Percentiles rank a stretch among this genome's conserved stretches.
Evolutionary conservation across 2,113 vertebrate genomes (phyloP).

Genomic region (Gambusia holbrooki): DNA sequence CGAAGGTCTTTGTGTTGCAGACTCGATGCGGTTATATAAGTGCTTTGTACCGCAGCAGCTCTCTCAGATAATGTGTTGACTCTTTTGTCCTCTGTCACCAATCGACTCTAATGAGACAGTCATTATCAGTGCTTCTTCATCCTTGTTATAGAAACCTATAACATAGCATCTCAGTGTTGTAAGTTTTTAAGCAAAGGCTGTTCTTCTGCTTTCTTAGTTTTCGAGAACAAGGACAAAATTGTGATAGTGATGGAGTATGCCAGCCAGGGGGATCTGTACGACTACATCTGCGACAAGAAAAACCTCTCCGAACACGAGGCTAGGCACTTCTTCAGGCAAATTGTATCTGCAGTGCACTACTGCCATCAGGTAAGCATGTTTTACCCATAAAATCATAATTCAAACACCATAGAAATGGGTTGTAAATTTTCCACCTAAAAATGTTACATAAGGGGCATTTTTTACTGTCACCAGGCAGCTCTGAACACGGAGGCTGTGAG

Average conservation of each 20-base stretch:
- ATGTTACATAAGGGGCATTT: slow-evolving; percentile 67
- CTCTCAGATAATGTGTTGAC: slow-evolving; percentile 34
- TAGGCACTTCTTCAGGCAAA: slow-evolving; percentile 92
- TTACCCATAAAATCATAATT: background rate
- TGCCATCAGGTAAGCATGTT: slow-evolving; percentile 87
- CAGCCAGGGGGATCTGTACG: slow-evolving; percentile 92
- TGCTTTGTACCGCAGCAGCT: background rate
- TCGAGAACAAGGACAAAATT: slow-evolving; percentile 96
- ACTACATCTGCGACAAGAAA: slow-evolving; percentile 89
- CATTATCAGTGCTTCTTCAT: slow-evolving; percentile 20
- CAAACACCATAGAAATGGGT: background rate
- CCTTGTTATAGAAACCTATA: slow-evolving; percentile 6
- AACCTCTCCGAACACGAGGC: slow-evolving; percentile 86
- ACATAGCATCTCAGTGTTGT: background rate
- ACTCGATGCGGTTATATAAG: slow-evolving; percentile 59
- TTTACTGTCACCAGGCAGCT: slow-evolving; percentile 46
- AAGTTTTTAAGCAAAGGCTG: background rate
- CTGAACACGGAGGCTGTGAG: slow-evolving; percentile 53
- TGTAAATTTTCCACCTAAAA: slow-evolving; percentile 38
- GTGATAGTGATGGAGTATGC: slow-evolving; percentile 99
- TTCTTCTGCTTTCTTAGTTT: slow-evolving; percentile 79
- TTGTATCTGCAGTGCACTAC: slow-evolving; percentile 92
- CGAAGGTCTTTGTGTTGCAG: slow-evolving; percentile 64
- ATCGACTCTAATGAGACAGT: slow-evolving; percentile 39
- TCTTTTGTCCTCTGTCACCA: slow-evolving; percentile 22